Percentiles rank a stretch among this genome's conserved stretches.
Conservation (phyloP, 1,140 invertebrate species). For the Vollenhovia emeryi region DNA sequence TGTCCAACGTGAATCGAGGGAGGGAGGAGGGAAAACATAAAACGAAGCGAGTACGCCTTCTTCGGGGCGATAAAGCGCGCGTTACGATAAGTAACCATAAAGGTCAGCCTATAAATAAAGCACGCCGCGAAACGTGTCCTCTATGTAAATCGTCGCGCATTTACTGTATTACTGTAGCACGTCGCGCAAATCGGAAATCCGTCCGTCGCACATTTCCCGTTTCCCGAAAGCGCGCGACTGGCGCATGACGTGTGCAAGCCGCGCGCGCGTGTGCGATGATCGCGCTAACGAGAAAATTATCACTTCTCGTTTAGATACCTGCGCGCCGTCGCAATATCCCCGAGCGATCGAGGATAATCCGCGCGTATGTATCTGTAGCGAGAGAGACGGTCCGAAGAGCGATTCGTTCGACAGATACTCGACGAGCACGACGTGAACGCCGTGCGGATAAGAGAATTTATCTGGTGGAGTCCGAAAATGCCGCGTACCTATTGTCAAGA, state of each 20-base stretch:
- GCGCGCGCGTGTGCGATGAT: slow-evolving; percentile 12
- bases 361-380: neutral
- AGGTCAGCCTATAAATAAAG: slow-evolving; percentile 59
- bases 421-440: neutral
- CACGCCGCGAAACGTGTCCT: slow-evolving; percentile 47
- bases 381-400: neutral
- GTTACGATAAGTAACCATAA: slow-evolving; percentile 58
- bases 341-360: neutral
- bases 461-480: no score
- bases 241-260: slow-evolving; percentile 19
- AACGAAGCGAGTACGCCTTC: slow-evolving; percentile 23
- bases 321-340: neutral
- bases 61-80: slow-evolving; percentile 13
- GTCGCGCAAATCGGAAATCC: slow-evolving; percentile 57
- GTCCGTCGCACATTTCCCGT: slow-evolving; percentile 45
- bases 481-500: no score
- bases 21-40: neutral
- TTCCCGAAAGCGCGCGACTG: slow-evolving; percentile 46
- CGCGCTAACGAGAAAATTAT: slow-evolving; percentile 25
- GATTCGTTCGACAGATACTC: slow-evolving; percentile 26
- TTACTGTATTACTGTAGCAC: slow-evolving; percentile 41
- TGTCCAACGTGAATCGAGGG: neutral
- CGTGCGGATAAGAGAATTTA: neutral
- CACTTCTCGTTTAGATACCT: slow-evolving; percentile 19
- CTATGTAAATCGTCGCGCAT: slow-evolving; percentile 50